Percentiles rank a stretch among this genome's conserved stretches.
Evolutionary conservation across 2,113 vertebrate species (phyloP).

Genomic region (Amphiprion percula): DNA sequence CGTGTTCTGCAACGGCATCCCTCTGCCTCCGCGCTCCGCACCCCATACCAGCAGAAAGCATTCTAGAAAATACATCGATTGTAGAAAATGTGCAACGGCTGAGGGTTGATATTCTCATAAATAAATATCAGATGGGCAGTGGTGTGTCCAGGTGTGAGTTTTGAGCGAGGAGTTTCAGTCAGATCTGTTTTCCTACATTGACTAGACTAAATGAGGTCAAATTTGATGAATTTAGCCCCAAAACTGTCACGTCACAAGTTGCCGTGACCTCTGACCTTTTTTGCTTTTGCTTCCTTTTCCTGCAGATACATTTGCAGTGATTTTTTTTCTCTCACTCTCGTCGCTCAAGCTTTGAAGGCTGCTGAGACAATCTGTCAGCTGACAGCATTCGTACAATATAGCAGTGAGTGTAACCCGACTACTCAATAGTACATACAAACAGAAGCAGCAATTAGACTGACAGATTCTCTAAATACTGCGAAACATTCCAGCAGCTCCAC

Average conservation of each 20-base stretch:
- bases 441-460: conserved; percentile 48
- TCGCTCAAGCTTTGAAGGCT: background rate
- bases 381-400: conserved; percentile 2
- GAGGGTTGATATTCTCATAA: background rate
- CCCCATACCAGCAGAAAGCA: background rate
- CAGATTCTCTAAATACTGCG: conserved; percentile 52
- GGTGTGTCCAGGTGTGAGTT: background rate
- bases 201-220: no score
- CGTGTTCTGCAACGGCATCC: conserved; percentile 52
- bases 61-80: background rate
- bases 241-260: no score
- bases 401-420: conserved; percentile 27
- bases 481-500: conserved; percentile 50
- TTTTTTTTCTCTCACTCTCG: background rate
- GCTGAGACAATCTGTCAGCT: conserved; percentile 10
- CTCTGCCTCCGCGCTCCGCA: conserved; percentile 6
- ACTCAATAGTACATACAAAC: conserved; percentile 25
- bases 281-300: background rate
- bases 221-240: no score
- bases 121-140: conserved; percentile 26
- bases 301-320: background rate
- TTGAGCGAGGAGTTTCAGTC: background rate
- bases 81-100: background rate
- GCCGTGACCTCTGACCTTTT: conserved; percentile 60
- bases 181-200: no score